Evolutionary conservation across 2,113 vertebrate species (phyloP).

Genomic region (Myrmophylax atrothorax): DNA sequence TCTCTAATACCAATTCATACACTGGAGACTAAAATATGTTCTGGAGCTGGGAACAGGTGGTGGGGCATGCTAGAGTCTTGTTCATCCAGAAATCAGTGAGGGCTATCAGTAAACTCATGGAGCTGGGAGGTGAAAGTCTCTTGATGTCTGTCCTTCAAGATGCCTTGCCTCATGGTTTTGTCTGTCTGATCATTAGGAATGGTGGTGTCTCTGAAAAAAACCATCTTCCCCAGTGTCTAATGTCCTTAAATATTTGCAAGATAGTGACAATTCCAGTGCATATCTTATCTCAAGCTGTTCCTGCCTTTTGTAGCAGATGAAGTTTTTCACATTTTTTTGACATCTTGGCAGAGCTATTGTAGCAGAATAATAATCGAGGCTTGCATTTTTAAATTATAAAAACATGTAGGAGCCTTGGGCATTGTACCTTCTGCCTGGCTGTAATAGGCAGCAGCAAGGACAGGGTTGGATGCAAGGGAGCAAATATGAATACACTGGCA

Average conservation of each 20-base stretch:
- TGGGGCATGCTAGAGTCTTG: background rate
- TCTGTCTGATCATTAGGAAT: background rate
- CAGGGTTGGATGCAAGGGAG: background rate
- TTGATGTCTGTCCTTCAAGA: background rate
- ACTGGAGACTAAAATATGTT: background rate
- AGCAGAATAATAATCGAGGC: background rate
- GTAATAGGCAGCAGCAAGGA: background rate
- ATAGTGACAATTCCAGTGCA: background rate
- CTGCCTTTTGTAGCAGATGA: constrained; percentile 1
- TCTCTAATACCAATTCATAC: background rate
- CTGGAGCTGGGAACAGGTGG: background rate
- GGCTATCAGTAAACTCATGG: background rate
- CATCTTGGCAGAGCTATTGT: constrained; percentile 15
- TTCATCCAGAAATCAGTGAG: background rate
- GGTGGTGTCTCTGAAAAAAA: background rate
- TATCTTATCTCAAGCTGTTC: constrained; percentile 3
- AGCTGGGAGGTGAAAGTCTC: background rate
- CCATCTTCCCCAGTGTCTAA: background rate
- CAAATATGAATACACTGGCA: background rate
- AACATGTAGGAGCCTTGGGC: constrained; percentile 5
- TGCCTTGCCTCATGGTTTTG: background rate
- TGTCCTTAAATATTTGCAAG: background rate
- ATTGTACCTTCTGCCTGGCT: constrained; percentile 4
- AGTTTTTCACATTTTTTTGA: background rate
- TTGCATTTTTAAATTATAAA: constrained; percentile 27